phyloP scores from a whole-genome alignment of 2,113 vertebrate genomes.

The Callorhinus ursinus region DNA sequence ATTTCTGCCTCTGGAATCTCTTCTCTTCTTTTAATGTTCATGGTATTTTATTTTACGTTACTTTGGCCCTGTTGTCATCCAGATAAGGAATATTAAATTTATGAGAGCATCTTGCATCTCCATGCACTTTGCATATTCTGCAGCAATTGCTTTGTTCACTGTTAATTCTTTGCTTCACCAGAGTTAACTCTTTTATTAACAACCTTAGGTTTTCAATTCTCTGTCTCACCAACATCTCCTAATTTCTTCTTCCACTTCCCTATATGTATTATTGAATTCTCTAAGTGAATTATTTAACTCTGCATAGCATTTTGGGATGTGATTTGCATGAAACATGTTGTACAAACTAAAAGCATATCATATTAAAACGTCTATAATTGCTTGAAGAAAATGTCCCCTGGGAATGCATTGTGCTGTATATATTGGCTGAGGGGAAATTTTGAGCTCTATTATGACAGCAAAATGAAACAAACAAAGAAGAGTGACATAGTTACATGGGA shows the following conservation, averaged over 20 bases:
- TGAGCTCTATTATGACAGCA: conserved; percentile 42
- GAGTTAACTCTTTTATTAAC: conserved; percentile 69
- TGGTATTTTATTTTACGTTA: conserved; percentile 2
- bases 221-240: conserved; percentile 43
- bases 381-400: conserved; percentile 4
- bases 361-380: conserved; percentile 65
- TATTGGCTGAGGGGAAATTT: background rate
- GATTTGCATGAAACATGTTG: conserved; percentile 64
- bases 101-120: background rate
- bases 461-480: conserved; percentile 49
- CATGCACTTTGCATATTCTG: conserved; percentile 36
- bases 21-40: conserved; percentile 31
- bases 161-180: conserved; percentile 61
- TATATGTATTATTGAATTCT: conserved; percentile 70
- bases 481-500: background rate
- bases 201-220: conserved; percentile 46
- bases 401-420: background rate
- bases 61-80: background rate
- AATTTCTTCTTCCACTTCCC: conserved; percentile 56
- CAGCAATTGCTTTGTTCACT: conserved; percentile 61
- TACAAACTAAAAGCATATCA: conserved; percentile 70
- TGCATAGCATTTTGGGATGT: conserved; percentile 55
- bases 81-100: conserved; percentile 66
- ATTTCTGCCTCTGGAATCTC: conserved; percentile 44
- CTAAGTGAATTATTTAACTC: conserved; percentile 75